A percentile compares a stretch with the other conserved stretches of the same genome.
phyloP scores from a whole-genome alignment of 2,888 invertebrate species.

The Euproctis similis region DNA sequence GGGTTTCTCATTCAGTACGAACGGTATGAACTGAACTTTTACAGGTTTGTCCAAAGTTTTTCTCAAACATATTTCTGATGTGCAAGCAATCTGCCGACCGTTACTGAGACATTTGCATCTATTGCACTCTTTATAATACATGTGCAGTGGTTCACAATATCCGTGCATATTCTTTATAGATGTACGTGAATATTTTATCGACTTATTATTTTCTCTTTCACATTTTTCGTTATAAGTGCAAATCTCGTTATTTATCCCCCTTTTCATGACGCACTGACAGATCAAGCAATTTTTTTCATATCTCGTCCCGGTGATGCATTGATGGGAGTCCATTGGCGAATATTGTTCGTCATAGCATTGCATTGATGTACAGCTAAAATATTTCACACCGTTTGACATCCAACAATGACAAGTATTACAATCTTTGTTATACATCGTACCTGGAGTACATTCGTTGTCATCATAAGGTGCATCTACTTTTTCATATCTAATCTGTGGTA shows the following conservation, averaged over 20 bases:
- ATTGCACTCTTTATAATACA: conserved; percentile 46
- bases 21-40: conserved; percentile 35
- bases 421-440: conserved; percentile 36
- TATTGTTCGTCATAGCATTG: conserved; percentile 23
- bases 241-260: conserved; percentile 27
- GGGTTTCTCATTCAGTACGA: conserved; percentile 25
- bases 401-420: conserved; percentile 55
- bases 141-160: conserved; percentile 48
- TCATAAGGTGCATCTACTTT: conserved; percentile 18
- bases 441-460: conserved; percentile 35
- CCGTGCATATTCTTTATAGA: conserved; percentile 32
- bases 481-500: conserved; percentile 8
- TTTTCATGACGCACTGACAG: conserved; percentile 35
- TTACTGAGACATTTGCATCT: conserved; percentile 44
- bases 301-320: conserved; percentile 36
- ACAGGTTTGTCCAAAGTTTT: background rate
- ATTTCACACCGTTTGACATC: conserved; percentile 29
- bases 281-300: conserved; percentile 43
- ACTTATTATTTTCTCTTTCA: background rate
- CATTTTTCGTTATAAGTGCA: conserved; percentile 34
- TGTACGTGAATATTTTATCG: background rate
- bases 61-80: conserved; percentile 28
- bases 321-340: background rate
- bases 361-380: conserved; percentile 55
- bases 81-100: conserved; percentile 42